Percentiles rank a stretch among this genome's conserved stretches.
phyloP scores from a whole-genome alignment of 2,113 vertebrate genomes.

The Xenotilapia flavipinnis region DNA sequence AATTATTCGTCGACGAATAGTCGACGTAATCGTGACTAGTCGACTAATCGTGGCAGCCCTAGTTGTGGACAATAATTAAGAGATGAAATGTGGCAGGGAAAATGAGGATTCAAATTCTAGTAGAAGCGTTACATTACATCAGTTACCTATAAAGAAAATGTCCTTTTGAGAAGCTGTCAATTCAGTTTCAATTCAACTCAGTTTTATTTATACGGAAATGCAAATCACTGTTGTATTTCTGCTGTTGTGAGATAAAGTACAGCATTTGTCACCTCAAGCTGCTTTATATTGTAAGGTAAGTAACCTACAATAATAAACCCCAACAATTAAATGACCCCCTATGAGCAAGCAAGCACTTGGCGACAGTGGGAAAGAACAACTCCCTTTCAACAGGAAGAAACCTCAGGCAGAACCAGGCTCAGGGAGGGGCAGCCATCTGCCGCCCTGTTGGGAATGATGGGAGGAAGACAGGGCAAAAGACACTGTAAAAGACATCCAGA shows the following conservation, averaged over 20 bases:
- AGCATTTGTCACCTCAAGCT: not conserved
- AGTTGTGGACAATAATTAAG: conserved; percentile 64
- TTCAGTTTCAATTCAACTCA: not conserved
- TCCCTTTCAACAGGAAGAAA: not conserved
- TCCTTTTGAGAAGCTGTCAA: not conserved
- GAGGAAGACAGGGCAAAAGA: accelerated
- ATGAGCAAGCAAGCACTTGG: not conserved
- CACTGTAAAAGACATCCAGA: not conserved
- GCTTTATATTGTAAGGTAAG: not conserved
- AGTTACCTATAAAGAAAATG: not conserved
- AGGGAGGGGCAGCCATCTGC: not conserved
- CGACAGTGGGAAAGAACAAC: not conserved
- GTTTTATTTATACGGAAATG: not conserved
- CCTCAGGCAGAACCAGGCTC: not conserved
- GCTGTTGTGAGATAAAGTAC: not conserved
- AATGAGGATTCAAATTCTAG: not conserved
- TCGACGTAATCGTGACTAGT: accelerated
- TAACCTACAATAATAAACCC: not conserved
- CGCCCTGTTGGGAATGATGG: not conserved
- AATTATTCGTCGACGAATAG: accelerated
- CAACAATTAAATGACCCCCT: not conserved
- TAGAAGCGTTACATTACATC: not conserved
- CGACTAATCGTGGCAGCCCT: not conserved
- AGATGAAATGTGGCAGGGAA: conserved; percentile 60
- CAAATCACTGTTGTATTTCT: not conserved